Evolutionary conservation across 2,888 invertebrate species (phyloP).

Genomic region (Cataglyphis albicans): DNA sequence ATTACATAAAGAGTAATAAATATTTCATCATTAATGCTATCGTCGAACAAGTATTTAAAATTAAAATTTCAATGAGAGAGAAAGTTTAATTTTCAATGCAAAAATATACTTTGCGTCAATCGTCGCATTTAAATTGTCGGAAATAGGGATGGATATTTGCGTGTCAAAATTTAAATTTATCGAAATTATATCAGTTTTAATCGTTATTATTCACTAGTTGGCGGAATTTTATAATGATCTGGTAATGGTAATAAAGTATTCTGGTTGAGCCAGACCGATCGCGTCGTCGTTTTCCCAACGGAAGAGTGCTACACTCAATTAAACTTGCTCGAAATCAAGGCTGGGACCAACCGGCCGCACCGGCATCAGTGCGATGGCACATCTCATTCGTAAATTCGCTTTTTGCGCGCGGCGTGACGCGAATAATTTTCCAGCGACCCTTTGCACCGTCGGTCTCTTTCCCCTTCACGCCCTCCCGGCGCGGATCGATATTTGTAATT

Average conservation of each 20-base stretch:
- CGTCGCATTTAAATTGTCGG: neutral
- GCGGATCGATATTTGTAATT: constrained; percentile 84
- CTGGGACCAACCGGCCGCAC: constrained; percentile 74
- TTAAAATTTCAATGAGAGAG: neutral
- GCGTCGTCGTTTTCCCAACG: constrained; percentile 74
- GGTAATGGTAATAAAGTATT: constrained; percentile 63
- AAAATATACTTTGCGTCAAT: neutral
- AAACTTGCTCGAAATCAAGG: constrained; percentile 83
- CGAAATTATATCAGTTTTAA: constrained; percentile 10
- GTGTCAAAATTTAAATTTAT: neutral
- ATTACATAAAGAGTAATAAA: neutral
- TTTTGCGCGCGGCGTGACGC: constrained; percentile 79
- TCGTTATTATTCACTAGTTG: constrained; percentile 11
- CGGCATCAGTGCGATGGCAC: constrained; percentile 73
- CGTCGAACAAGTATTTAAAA: neutral
- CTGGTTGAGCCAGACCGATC: constrained; percentile 64
- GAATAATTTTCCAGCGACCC: constrained; percentile 78
- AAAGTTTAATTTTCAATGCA: constrained; percentile 20
- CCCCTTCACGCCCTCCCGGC: constrained; percentile 62
- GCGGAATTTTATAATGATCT: constrained; percentile 24
- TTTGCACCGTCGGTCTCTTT: constrained; percentile 55
- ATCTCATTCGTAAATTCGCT: constrained; percentile 80
- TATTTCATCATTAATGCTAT: neutral
- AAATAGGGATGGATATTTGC: neutral
- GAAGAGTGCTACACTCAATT: constrained; percentile 83